phyloP scores from a whole-genome alignment of 2,797 vertebrate species.

The Dipus sagitta region DNA sequence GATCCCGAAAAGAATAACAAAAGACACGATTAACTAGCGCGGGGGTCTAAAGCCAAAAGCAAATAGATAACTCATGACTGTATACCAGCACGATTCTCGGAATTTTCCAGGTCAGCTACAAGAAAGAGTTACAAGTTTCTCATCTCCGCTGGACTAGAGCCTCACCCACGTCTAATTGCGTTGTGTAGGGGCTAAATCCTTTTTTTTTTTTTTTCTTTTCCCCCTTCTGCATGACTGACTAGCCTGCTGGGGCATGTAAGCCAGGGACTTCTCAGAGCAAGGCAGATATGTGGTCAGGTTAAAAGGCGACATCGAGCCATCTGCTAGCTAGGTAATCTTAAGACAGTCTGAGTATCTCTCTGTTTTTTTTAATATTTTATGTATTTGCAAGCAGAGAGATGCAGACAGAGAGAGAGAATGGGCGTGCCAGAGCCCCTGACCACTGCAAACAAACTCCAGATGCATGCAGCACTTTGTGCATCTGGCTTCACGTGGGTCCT shows the following conservation, averaged over 20 bases:
- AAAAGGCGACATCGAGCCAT: constrained; percentile 6
- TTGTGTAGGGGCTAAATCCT: not conserved
- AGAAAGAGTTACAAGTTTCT: constrained; percentile 64
- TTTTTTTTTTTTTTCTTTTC: not conserved
- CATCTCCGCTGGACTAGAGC: constrained; percentile 57
- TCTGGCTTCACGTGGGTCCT: too few species aligned
- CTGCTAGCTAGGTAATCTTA: not conserved
- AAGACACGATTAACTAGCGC: constrained; percentile 32
- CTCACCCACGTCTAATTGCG: constrained; percentile 66
- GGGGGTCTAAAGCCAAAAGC: constrained; percentile 53
- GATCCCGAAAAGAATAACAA: constrained; percentile 60
- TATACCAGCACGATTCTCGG: constrained; percentile 51
- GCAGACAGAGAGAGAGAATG: too few species aligned
- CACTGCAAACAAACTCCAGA: too few species aligned
- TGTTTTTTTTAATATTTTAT: too few species aligned
- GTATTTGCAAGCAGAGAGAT: too few species aligned
- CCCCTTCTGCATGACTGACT: not conserved
- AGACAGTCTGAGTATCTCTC: not conserved
- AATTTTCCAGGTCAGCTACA: constrained; percentile 72
- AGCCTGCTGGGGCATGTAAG: not conserved
- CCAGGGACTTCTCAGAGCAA: not conserved
- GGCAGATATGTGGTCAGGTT: not conserved
- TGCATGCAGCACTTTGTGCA: too few species aligned
- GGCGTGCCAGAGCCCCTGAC: too few species aligned
- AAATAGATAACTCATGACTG: constrained; percentile 52